phyloP scores from a whole-genome alignment of 1,140 invertebrate species.

The Drosophila carrolli region DNA sequence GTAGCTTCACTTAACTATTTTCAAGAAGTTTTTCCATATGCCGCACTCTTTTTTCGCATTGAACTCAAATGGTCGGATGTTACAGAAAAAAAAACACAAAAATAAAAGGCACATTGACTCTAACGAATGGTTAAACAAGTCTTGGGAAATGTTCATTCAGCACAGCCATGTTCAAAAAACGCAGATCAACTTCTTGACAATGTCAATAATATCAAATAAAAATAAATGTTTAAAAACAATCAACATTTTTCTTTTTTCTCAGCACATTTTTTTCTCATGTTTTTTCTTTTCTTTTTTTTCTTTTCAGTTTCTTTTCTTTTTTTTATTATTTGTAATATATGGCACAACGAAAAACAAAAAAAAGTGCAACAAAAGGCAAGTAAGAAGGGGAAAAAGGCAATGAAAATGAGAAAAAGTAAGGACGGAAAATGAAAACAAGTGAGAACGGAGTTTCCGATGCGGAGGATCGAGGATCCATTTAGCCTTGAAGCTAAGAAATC shows the following conservation, averaged over 20 bases:
- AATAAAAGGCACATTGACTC: conserved; percentile 55
- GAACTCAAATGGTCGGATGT: conserved; percentile 28
- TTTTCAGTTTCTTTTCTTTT: conserved; percentile 23
- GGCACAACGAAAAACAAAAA: conserved; percentile 57
- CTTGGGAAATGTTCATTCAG: conserved; percentile 68
- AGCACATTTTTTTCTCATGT: conserved; percentile 14
- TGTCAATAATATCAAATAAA: conserved; percentile 80
- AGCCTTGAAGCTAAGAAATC: conserved; percentile 15
- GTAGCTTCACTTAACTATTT: conserved; percentile 58
- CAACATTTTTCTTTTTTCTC: conserved; percentile 28
- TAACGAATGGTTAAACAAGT: conserved; percentile 46
- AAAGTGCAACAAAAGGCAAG: conserved; percentile 51
- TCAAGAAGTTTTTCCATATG: conserved; percentile 84
- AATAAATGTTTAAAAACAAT: conserved; percentile 52
- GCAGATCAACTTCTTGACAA: conserved; percentile 96
- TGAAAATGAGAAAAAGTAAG: conserved; percentile 21
- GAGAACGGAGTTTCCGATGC: conserved; percentile 10
- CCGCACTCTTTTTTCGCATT: conserved; percentile 31
- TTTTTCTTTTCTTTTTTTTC: conserved; percentile 1
- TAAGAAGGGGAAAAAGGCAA: conserved; percentile 18
- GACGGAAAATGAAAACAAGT: conserved; percentile 19
- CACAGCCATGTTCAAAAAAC: conserved; percentile 93
- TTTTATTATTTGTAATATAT: conserved; percentile 13
- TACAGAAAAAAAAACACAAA: conserved; percentile 60
- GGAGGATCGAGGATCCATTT: conserved; percentile 7